Conservation (phyloP, 2,888 invertebrate genomes). For the Notodonta dromedarius region DNA sequence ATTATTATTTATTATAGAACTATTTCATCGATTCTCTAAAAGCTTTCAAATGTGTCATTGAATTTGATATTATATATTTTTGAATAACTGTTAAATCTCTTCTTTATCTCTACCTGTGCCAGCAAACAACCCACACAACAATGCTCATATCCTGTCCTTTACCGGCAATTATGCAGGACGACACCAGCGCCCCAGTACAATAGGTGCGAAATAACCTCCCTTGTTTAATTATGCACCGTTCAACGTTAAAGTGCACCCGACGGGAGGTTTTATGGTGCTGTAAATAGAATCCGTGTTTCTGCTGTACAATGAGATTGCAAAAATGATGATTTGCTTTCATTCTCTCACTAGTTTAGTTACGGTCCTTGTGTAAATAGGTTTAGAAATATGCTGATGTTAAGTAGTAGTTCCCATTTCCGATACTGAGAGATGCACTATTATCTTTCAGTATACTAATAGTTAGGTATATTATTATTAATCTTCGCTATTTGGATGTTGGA, state of each 20-base stretch:
- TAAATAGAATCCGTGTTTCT: constrained; percentile 35
- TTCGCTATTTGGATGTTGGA: background rate
- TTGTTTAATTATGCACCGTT: constrained; percentile 65
- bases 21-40: no score
- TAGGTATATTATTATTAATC: no score
- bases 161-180: constrained; percentile 40
- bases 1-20: no score
- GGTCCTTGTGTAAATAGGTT: no score
- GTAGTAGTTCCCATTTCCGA: no score
- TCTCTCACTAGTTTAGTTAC: constrained; percentile 1
- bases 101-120: constrained; percentile 7
- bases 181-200: constrained; percentile 26
- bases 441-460: no score
- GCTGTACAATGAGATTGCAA: constrained; percentile 29
- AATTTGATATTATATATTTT: no score
- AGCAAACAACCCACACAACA: constrained; percentile 19
- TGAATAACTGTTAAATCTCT: background rate
- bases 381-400: no score
- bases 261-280: constrained; percentile 53
- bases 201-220: constrained; percentile 42
- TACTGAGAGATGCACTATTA: no score
- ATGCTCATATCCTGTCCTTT: constrained; percentile 33
- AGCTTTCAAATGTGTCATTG: no score
- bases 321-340: constrained; percentile 19
- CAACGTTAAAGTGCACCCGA: constrained; percentile 55